Evolutionary conservation across 1,140 invertebrate genomes (phyloP), one percentile per base, ranked within the genome.

Genomic region (Drosophila erecta): DNA sequence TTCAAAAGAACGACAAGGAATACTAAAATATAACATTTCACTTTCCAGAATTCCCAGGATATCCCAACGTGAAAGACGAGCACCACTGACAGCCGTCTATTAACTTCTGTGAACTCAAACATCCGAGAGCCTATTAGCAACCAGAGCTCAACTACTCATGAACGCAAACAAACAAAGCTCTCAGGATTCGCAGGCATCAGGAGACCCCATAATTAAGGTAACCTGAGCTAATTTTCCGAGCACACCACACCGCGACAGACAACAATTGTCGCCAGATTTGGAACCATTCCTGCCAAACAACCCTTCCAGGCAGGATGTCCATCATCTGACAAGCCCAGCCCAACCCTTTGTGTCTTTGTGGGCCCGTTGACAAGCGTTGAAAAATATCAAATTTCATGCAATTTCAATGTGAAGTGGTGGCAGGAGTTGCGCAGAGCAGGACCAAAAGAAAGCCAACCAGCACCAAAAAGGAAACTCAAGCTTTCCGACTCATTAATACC

Each of bases 311-410:
- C 70, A 75, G 72, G 60, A 76, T 76, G 72, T 75, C 62, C 47
- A 58, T 76, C 60, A 75, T 70, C 41, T 57, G 66, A 74, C 50
- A 46, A 27, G 44, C 71, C 69, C 44, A 73, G 14, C 46, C 40
- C 70, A 57, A 44, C 66, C 79, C 76, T 86, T 87, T 76, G 46
- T 53, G 47, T 24, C 43, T 38, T 46, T 60, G 79, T 60, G 79
- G 49, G 51, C 33, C 33, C 51, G 62, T 50, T 75, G 83, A 87
- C 79, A 81, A 56, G 59, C 79, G 73, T 59, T 64, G 64, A 83
- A 89, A 87, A 87, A 89, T 87, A 87, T 87, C 80, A 89, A 87
- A 89, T 87, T 87, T 89, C 84, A 87, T 84, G 84, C 84, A 84
- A 84, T 87, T 89, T 89, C 83, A 87, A 89, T 87, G 64, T 77